Evolutionary conservation across 2,888 invertebrate genomes (phyloP), one percentile per base, ranked within the genome.

Genomic region (Atherix ibis): DNA sequence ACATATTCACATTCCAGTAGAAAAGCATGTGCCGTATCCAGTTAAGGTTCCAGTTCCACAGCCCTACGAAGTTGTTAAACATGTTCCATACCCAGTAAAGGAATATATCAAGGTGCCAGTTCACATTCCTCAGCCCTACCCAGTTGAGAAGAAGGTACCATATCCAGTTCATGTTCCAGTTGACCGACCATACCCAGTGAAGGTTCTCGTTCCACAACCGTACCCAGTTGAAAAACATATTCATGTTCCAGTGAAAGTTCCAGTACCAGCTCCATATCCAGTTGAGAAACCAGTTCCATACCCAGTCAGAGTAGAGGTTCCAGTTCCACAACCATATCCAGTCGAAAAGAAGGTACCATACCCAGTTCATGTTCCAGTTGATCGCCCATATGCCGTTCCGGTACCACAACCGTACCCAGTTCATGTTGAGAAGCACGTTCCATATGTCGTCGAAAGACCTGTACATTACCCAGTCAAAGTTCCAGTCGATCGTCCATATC

Each of bases 201-300:
- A 81, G 63, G 80, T 82, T 35, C 64, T 69, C 36, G 80, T 81
- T 36, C 79, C 80, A 39, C 78, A 79, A 49, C 81, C 82, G 45
- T 81, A 81, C 63, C 80, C 80, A 43, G 81, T 82, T 13, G 78
- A 78, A 58, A 80, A 79, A 57, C 72, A 73, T 53, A 58, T 81
- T 10, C 82, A 73, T 22, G 70, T 72, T 54, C 35, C 35, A 35
- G 35, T 16, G 65, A 71, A 46, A 52, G 66, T 44, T 43, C 65
- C 44, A 72, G 58, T 62, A 33, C 62, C 62, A 40, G 55, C 58
- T 44, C 63, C 63, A 35, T 63, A 62, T 42, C 71, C 75, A 45
- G 64, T 71, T 3, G 60, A 68, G 25, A 78, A 73, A 56, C 65
- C 73, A 45, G 65, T 76, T 15, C 73, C 76, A 19, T 72, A 73